These are phyloP conservation scores for Tragelaphus strepsiceros DNA, from an alignment of 2,113 vertebrate genomes.

Conservation along the genomic window DNA sequence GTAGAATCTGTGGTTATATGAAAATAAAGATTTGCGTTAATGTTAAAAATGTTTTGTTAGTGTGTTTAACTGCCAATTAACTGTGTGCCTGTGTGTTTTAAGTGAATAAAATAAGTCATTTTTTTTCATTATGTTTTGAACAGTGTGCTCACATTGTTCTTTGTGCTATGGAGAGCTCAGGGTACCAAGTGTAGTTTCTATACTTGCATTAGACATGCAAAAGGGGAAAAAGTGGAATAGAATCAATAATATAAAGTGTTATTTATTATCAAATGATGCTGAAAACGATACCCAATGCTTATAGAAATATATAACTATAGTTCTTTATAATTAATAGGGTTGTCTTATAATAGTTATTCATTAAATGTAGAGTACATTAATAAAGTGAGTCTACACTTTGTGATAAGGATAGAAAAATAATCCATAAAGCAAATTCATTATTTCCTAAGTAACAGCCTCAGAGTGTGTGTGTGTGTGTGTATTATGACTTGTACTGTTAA, in stretches of 20 bases:
- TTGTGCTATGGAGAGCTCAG: neutral
- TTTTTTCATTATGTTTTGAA: neutral
- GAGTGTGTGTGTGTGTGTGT: neutral
- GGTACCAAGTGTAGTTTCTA: neutral
- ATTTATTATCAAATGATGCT: neutral
- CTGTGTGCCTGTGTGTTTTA: neutral
- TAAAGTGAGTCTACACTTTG: conserved; percentile 16
- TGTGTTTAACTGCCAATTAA: neutral
- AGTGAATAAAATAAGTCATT: neutral
- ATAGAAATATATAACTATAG: neutral
- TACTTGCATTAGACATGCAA: neutral
- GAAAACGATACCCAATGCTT: neutral
- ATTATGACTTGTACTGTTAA: neutral
- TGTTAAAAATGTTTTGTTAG: neutral
- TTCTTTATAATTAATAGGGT: neutral
- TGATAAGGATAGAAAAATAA: neutral
- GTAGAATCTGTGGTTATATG: neutral
- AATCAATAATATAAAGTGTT: neutral
- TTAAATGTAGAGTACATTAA: neutral
- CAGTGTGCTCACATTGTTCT: neutral
- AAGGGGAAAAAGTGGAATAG: neutral
- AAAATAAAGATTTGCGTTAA: neutral
- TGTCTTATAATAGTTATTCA: neutral
- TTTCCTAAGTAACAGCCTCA: neutral
- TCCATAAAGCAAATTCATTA: conserved; percentile 19